Percentiles rank a stretch among this genome's conserved stretches.
These are phyloP conservation scores for Gonatopus flavifemur DNA, from an alignment of 1,140 invertebrate genomes.

Conservation along the genomic window DNA sequence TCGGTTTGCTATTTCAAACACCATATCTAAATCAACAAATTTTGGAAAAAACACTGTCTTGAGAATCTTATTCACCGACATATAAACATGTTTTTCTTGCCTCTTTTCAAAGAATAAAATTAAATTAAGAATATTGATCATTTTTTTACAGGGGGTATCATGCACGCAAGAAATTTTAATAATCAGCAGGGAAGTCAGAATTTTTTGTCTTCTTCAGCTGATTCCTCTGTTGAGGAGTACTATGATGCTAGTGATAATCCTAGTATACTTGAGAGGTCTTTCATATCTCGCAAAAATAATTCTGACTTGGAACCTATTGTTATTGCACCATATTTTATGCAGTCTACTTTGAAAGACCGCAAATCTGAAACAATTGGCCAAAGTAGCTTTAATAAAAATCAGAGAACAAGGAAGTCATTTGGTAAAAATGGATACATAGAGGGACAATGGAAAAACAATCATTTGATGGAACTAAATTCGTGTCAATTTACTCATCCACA, in stretches of 20 bases:
- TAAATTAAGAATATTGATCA: too few species aligned
- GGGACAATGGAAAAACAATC: not conserved
- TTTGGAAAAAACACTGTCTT: too few species aligned
- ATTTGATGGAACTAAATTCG: not conserved
- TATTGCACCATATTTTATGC: constrained; percentile 1
- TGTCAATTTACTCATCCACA: not conserved
- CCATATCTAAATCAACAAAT: too few species aligned
- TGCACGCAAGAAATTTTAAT: too few species aligned
- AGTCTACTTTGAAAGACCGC: not conserved
- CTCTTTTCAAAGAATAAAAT: too few species aligned
- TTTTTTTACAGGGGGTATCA: too few species aligned
- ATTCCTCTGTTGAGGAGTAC: not conserved
- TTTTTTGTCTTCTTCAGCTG: too few species aligned
- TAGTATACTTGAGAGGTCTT: not conserved
- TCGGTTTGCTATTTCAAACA: too few species aligned
- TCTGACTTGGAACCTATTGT: not conserved
- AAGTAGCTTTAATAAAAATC: not conserved
- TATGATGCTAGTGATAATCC: not conserved
- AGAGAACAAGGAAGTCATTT: not conserved
- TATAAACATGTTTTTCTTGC: too few species aligned
- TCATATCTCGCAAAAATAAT: not conserved
- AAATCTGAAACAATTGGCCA: not conserved
- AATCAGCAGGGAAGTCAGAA: too few species aligned
- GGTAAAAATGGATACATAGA: not conserved
- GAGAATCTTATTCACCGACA: too few species aligned